These are phyloP conservation scores for Criorhina ranunculi DNA, from an alignment of 2,888 invertebrate genomes.

Conservation along the genomic window DNA sequence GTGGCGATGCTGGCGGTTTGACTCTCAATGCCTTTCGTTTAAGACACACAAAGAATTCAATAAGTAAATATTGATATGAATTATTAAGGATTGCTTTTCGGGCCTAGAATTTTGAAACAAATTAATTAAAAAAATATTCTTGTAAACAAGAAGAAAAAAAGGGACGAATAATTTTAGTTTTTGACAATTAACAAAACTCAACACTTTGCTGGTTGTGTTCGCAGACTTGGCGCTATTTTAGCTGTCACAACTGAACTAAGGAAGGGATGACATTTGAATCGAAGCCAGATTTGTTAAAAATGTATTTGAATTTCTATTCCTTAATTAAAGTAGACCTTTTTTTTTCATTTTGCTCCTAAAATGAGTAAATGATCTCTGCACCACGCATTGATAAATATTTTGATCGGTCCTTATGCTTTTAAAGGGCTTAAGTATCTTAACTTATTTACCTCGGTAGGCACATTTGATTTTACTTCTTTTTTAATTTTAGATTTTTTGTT, in stretches of 20 bases:
- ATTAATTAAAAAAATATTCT: constrained; percentile 75
- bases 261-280: not conserved
- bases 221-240: constrained; percentile 16
- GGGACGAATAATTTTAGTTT: constrained; percentile 76
- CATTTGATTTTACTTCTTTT: too few species aligned
- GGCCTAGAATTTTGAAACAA: constrained; percentile 62
- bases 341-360: too few species aligned
- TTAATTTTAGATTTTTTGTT: not conserved
- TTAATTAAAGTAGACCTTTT: too few species aligned
- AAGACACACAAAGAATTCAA: constrained; percentile 26
- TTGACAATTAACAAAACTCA: constrained; percentile 69
- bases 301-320: not conserved
- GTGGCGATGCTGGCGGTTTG: constrained; percentile 38
- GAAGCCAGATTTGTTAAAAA: not conserved
- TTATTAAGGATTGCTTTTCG: constrained; percentile 39
- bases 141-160: constrained; percentile 77
- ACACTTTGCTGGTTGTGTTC: constrained; percentile 63
- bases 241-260: constrained; percentile 13
- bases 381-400: too few species aligned
- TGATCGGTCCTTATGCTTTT: too few species aligned
- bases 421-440: too few species aligned
- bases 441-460: too few species aligned
- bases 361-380: too few species aligned
- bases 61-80: constrained; percentile 32
- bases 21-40: constrained; percentile 19